Conservation (phyloP, 2,888 invertebrate genomes). For the Taenaris catops region DNA sequence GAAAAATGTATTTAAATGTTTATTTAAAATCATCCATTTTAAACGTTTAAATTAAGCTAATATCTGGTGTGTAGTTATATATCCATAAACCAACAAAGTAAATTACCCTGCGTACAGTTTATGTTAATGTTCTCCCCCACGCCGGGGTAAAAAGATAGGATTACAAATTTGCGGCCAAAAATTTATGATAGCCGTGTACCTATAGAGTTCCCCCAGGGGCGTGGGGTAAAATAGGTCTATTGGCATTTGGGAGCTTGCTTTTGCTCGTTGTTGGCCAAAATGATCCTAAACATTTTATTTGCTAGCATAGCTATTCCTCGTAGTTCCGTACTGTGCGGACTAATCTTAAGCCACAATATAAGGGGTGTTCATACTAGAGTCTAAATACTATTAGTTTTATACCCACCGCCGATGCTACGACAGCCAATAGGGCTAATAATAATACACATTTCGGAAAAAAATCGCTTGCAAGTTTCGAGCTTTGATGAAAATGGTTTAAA, state of each 20-base stretch:
- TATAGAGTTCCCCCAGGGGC: conserved; percentile 58
- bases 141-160: conserved; percentile 70
- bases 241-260: conserved; percentile 65
- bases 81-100: conserved; percentile 39
- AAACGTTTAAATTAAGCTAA: conserved; percentile 5
- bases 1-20: no score
- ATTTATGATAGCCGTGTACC: conserved; percentile 65
- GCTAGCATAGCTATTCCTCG: conserved; percentile 66
- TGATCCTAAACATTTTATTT: conserved; percentile 79
- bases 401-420: no score
- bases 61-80: conserved; percentile 5
- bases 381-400: no score
- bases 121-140: conserved; percentile 71
- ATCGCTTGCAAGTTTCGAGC: no score
- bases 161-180: conserved; percentile 78
- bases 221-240: conserved; percentile 69
- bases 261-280: conserved; percentile 68
- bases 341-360: conserved; percentile 71
- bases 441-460: no score
- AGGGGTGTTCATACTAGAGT: conserved; percentile 62
- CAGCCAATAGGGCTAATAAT: no score
- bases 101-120: conserved; percentile 68
- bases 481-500: no score
- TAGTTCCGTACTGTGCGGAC: conserved; percentile 61
- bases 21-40: not conserved